Conservation (phyloP, 2,113 vertebrate species). For the Tachysurus fulvidraco region DNA sequence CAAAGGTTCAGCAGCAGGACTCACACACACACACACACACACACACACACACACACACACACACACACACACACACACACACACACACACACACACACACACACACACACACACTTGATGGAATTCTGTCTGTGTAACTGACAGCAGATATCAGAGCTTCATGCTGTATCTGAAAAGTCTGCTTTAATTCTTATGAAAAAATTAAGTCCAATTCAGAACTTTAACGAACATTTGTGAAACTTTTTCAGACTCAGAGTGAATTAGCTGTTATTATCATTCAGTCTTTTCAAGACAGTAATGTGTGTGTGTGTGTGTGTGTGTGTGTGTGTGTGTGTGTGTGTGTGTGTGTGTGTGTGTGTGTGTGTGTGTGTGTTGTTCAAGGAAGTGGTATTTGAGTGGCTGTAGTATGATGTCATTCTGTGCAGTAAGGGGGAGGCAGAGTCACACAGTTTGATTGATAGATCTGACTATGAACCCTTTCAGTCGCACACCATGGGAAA, state of each 20-base stretch:
- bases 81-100: not conserved
- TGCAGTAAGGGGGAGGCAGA: slow-evolving; percentile 23
- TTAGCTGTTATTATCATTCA: not conserved
- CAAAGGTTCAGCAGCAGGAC: not conserved
- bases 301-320: not conserved
- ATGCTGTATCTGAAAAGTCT: too few relatives aligned
- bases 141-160: not conserved
- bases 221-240: not conserved
- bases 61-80: slow-evolving; percentile 3
- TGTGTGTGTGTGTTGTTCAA: not conserved
- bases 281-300: not conserved
- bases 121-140: not conserved
- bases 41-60: slow-evolving; percentile 2
- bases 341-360: slow-evolving; percentile 11
- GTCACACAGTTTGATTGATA: slow-evolving; percentile 47
- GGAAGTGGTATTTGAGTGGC: not conserved
- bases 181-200: not conserved
- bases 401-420: slow-evolving; percentile 35
- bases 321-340: slow-evolving; percentile 12
- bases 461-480: slow-evolving; percentile 44
- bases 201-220: not conserved
- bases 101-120: not conserved
- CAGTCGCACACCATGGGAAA: slow-evolving; percentile 38
- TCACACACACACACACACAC: not conserved
- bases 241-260: not conserved